Percentiles rank a stretch among this genome's conserved stretches.
These are phyloP conservation scores for Meloidogyne exigua DNA, from an alignment of 1,140 invertebrate species.

Conservation along the genomic window DNA sequence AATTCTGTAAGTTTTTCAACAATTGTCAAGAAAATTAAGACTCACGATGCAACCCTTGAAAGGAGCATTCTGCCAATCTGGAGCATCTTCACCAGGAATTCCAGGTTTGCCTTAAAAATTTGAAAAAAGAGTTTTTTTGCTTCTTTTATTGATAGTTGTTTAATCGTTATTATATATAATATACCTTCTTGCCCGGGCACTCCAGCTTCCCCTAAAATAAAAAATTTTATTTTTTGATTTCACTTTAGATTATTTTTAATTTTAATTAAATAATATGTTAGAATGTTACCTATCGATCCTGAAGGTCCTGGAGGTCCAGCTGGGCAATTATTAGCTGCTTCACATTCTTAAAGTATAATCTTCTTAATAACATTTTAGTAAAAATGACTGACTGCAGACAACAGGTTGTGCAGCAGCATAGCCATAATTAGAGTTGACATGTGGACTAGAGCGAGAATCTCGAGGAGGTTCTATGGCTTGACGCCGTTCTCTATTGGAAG, in stretches of 20 bases:
- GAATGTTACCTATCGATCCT: too few relatives aligned
- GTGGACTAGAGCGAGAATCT: not conserved
- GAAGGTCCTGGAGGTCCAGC: slow-evolving; percentile 13
- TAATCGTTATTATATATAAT: too few relatives aligned
- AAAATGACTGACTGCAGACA: not conserved
- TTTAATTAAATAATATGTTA: too few relatives aligned
- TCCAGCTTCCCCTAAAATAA: slow-evolving; percentile 3
- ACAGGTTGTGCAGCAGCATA: not conserved
- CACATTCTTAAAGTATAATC: not conserved
- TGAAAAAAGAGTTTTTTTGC: too few relatives aligned
- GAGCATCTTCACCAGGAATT: slow-evolving; percentile 7
- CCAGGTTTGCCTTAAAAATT: not conserved
- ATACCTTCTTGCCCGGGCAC: not conserved
- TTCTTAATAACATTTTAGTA: too few relatives aligned
- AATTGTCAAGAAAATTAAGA: not conserved
- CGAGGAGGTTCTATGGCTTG: slow-evolving; percentile 28
- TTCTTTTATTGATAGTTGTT: too few relatives aligned
- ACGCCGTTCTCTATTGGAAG: slow-evolving; percentile 40
- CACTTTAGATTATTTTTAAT: too few relatives aligned
- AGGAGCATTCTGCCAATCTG: slow-evolving; percentile 21
- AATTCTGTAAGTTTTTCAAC: not conserved
- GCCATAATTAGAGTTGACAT: not conserved
- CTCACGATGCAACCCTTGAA: slow-evolving; percentile 30
- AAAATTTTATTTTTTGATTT: too few relatives aligned
- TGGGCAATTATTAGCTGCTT: slow-evolving; percentile 16